Evolutionary conservation across 2,113 vertebrate genomes (phyloP).

Genomic region (Lampris megalopsis): DNA sequence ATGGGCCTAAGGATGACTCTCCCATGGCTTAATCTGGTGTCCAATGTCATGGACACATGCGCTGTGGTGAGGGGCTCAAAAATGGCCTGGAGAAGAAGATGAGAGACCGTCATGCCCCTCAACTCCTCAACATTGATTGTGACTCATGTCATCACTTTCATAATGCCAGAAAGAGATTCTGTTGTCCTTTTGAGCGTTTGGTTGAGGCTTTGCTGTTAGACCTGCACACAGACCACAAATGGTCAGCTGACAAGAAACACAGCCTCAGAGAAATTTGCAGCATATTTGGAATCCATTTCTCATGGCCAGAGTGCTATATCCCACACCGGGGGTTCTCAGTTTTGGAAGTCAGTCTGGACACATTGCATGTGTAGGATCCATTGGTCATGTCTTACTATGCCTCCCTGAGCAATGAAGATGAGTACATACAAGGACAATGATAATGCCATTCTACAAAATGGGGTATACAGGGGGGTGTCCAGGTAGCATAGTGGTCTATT

Average conservation of each 20-base stretch:
- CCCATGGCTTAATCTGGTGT: slow-evolving; percentile 28
- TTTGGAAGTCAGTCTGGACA: slow-evolving; percentile 30
- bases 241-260: slow-evolving; percentile 33
- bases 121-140: slow-evolving; percentile 23
- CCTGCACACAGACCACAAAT: slow-evolving; percentile 39
- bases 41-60: slow-evolving; percentile 24
- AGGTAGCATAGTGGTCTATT: too few species aligned
- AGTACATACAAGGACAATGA: slow-evolving; percentile 8
- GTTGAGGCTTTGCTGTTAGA: slow-evolving; percentile 25
- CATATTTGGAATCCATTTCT: slow-evolving; percentile 22
- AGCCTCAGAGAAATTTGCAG: slow-evolving; percentile 33
- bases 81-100: slow-evolving; percentile 23
- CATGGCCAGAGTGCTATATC: slow-evolving; percentile 26
- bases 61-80: slow-evolving; percentile 30
- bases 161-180: slow-evolving; percentile 30
- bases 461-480: too few species aligned
- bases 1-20: slow-evolving; percentile 25
- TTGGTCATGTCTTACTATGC: slow-evolving; percentile 32
- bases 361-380: slow-evolving; percentile 27
- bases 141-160: slow-evolving; percentile 28
- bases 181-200: slow-evolving; percentile 21
- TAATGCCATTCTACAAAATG: slow-evolving; percentile 15
- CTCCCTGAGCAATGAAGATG: slow-evolving; percentile 17
- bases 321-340: slow-evolving; percentile 25
- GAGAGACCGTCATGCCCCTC: slow-evolving; percentile 30